phyloP scores from a whole-genome alignment of 2,797 vertebrate genomes.

The Dromococcyx pavoninus region DNA sequence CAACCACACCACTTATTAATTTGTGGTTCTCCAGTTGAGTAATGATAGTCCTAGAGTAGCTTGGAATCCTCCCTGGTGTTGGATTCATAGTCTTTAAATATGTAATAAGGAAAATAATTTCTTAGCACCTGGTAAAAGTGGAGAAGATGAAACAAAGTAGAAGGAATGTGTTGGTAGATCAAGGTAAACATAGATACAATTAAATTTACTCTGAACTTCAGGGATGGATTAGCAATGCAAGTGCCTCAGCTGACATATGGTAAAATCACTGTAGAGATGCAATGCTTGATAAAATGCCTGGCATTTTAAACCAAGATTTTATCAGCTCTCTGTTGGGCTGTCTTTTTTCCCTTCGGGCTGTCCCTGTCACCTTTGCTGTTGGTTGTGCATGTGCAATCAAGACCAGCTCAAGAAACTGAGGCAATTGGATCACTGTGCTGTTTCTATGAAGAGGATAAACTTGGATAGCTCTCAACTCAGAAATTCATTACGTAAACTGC shows the following conservation, averaged over 20 bases:
- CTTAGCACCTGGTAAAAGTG: neutral
- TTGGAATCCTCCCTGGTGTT: neutral
- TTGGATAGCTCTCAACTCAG: neutral
- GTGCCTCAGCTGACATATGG: neutral
- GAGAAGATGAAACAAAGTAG: neutral
- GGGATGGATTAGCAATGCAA: neutral
- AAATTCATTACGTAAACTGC: neutral
- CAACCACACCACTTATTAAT: neutral
- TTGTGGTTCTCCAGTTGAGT: neutral
- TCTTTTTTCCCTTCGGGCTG: neutral
- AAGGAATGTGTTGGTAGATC: neutral
- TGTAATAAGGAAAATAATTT: neutral
- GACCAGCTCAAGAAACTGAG: neutral
- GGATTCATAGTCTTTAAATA: neutral
- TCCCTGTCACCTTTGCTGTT: neutral
- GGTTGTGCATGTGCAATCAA: neutral
- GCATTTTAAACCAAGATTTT: neutral
- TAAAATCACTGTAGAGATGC: neutral
- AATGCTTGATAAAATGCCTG: neutral
- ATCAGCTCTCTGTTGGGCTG: neutral
- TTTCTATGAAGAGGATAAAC: neutral
- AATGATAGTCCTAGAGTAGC: neutral
- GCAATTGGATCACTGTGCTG: neutral
- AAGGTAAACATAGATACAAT: neutral
- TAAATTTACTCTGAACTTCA: neutral